Evolutionary conservation across 2,113 vertebrate genomes (phyloP), one percentile per base, ranked within the genome.

Genomic region (Megaceryle torquata): DNA sequence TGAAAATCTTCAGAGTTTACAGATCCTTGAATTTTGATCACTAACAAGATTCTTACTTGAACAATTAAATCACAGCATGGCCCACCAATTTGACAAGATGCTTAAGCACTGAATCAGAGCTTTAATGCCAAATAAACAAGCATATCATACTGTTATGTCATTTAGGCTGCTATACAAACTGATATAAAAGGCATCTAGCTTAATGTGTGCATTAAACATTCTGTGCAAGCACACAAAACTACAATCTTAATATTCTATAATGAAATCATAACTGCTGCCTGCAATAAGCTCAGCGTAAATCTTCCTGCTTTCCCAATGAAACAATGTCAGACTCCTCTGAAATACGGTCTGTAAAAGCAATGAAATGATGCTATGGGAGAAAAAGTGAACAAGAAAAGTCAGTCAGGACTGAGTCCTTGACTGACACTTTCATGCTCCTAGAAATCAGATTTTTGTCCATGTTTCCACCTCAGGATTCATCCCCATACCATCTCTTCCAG

Each of bases 101-200:
- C 44, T 82, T 85, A 87, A 91, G 65, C 67, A 85, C 41, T 0
- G 3, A 69, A 91, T 87, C 16, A 0, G 0, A 91, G 77, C n/a
- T 92, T 91, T 89, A 91, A 79, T 87, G 91, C 8, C 87, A 82
- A 94, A 92, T 92, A 95, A 95, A 95, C 74, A 92, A 91, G 91
- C 0, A 0, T 69, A 74, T 95, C 57, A 67, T 50, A 69, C 39
- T 69, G 89, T 64, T 93, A 54, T 76, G 44, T 57, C 70, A 72
- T 84, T 93, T 91, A 95, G 72, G 61, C 83, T 79, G 77, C 80
- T 96, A 72, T 61, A 89, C 72, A 92, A 94, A 88, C 77, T 57
- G 86, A 96, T 91, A 91, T 93, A 95, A 95, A 92, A 86, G 0
- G 2, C 56, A 82, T 93, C 65, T 79, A 86, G 13, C 65, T 86